Base-by-base conservation (phyloP, 1,140 invertebrate species). In the Papilio polyxenes region DNA sequence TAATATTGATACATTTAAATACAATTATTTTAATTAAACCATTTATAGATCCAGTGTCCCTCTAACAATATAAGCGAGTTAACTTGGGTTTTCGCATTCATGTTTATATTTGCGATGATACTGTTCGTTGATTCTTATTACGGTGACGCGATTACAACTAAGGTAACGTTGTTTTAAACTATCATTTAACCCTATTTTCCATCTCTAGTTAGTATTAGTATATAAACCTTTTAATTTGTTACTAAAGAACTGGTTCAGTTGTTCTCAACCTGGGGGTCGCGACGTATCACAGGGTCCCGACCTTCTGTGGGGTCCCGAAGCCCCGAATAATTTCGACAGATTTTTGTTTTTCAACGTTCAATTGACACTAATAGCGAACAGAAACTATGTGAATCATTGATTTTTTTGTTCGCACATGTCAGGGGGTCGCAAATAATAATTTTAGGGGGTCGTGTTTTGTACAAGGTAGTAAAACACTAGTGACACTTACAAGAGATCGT, bases 51-150 rank as follows among this genome's bases (percentile, higher is more conserved):
- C 31, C 79, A 88, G 51, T 87, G 81, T 9, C 86, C 86, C 5
- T 59, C 84, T 9, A 82, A 86, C 51, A 87, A 89, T 40, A 74
- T 89, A 17, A 80, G 85, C 3, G 87, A 85, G 31, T 81, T 89
- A 0, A 37, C 80, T 23, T 90, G 88, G 89, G 82, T 89, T 10
- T 82, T 89, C 37, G 83, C 82, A 15, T 90, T 87, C 75, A 74
- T 90, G 10, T 65, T 76, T 9, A 85, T 87, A 48, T 78, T 89
- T 44, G 82, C 85, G 11, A 20, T 78, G 4, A 85, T 87, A n/a
- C 83, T 89, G 23, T 90, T 85, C 20, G 75, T 87, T 23, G 89
- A 89, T 51, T 89, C 88, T 65, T 89, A 88, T 82, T 88, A 88
- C 31, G 87, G 87, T n/a, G 86, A 85, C 44, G 78, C 76, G 51